A percentile compares a stretch with the other conserved stretches of the same genome.
phyloP scores from a whole-genome alignment of 2,888 invertebrate genomes.

The Parochlus steinenii region DNA sequence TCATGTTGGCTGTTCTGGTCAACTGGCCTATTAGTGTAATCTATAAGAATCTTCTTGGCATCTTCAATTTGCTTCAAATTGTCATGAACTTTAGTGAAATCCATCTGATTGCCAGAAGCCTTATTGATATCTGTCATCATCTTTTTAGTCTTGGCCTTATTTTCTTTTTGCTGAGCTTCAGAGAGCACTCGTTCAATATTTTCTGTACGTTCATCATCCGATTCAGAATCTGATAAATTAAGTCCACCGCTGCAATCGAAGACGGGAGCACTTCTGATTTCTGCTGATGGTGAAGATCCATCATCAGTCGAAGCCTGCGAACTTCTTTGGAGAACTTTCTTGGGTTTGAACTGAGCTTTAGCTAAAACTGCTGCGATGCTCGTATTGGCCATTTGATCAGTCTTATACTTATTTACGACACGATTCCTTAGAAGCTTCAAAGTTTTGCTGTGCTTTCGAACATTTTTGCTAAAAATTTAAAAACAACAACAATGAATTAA shows the following conservation, averaged over 20 bases:
- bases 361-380: too few relatives aligned
- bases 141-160: neutral
- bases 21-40: constrained; percentile 27
- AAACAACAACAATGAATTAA: too few relatives aligned
- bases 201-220: constrained; percentile 21
- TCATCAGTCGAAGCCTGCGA: too few relatives aligned
- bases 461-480: too few relatives aligned
- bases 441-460: too few relatives aligned
- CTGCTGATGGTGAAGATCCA: too few relatives aligned
- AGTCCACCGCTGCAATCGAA: constrained; percentile 29
- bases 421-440: too few relatives aligned
- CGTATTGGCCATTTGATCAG: too few relatives aligned
- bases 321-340: too few relatives aligned
- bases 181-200: constrained; percentile 12
- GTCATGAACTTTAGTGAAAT: constrained; percentile 35
- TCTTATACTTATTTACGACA: too few relatives aligned
- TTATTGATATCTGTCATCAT: constrained; percentile 7
- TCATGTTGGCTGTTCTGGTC: constrained; percentile 16
- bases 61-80: constrained; percentile 43
- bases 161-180: constrained; percentile 10
- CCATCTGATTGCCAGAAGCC: constrained; percentile 3
- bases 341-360: too few relatives aligned
- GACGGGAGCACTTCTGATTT: too few relatives aligned
- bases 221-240: constrained; percentile 21
- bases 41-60: constrained; percentile 37